A percentile compares a stretch with the other conserved stretches of the same genome.
These are phyloP conservation scores for Rattus norvegicus DNA, from an alignment of 2,113 vertebrate genomes.

Conservation along the genomic window GRCr8 NC_086031.1:98048501-98049000, in stretches of 20 bases:
- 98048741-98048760: not conserved
- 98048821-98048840: not conserved
- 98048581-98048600: fast-evolving
- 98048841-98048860: not conserved
- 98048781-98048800: not conserved
- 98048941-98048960: not conserved
- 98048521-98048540: not conserved
- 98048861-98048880: not conserved
- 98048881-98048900: not conserved
- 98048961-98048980: not conserved
- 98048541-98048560: not conserved
- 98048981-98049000: not conserved
- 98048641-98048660: not conserved
- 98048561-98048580: too few species aligned
- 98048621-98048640: not conserved
- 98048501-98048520: not conserved
- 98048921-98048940: not conserved
- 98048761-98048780: not conserved
- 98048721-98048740: not conserved
- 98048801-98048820: not conserved
- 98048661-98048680: not conserved
- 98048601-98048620: fast-evolving
- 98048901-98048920: not conserved
- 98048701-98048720: not conserved
- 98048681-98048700: not conserved